A percentile compares a stretch with the other conserved stretches of the same genome.
Conservation (phyloP, 2,888 invertebrate genomes). For the Drosophila siamana region DNA sequence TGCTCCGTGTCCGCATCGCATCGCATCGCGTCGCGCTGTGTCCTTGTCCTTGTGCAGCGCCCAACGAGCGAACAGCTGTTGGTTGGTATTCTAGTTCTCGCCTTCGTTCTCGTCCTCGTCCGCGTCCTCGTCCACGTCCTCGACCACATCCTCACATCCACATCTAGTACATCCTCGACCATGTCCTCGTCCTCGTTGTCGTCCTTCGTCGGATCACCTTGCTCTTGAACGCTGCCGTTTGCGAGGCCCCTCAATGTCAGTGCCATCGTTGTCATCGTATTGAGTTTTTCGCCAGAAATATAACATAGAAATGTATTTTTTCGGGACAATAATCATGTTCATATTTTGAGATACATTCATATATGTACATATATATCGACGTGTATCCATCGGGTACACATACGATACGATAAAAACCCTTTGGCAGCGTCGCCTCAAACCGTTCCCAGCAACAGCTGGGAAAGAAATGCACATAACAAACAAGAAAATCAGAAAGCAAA, state of each 20-base stretch:
- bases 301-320: slow-evolving; percentile 25
- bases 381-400: background rate
- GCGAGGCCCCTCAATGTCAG: slow-evolving; percentile 47
- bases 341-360: slow-evolving; percentile 11
- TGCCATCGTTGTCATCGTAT: slow-evolving; percentile 57
- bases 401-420: slow-evolving; percentile 9
- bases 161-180: no score
- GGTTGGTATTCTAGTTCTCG: slow-evolving; percentile 42
- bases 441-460: slow-evolving; percentile 43
- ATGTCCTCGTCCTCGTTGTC: slow-evolving; percentile 22
- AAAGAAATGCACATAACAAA: slow-evolving; percentile 7
- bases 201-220: slow-evolving; percentile 52
- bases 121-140: slow-evolving; percentile 24
- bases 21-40: slow-evolving; percentile 47
- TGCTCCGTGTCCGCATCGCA: slow-evolving; percentile 22
- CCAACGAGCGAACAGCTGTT: slow-evolving; percentile 68
- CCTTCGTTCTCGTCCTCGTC: slow-evolving; percentile 31
- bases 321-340: slow-evolving; percentile 24
- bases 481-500: background rate
- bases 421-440: background rate
- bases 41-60: slow-evolving; percentile 78
- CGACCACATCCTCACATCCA: slow-evolving; percentile 12
- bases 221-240: slow-evolving; percentile 64
- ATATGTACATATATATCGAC: no score
- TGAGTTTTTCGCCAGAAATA: slow-evolving; percentile 44